Evolutionary conservation across 2,797 vertebrate species (phyloP).

Genomic region (Malurus leucopterus): DNA sequence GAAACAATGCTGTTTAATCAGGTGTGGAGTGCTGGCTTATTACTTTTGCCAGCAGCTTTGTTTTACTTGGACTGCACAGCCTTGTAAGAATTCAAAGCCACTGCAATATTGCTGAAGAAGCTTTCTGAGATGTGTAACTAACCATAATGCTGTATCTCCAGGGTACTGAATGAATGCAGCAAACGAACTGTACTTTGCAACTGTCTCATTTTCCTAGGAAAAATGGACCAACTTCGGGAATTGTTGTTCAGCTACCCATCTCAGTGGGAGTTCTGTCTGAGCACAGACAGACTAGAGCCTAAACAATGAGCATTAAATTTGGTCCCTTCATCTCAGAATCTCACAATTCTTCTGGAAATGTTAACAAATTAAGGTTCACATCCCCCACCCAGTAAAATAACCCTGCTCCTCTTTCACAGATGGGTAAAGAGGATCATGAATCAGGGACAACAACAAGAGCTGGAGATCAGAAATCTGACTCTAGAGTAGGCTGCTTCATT

Average conservation of each 20-base stretch:
- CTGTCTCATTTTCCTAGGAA: slow-evolving; percentile 53
- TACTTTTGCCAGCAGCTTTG: slow-evolving; percentile 64
- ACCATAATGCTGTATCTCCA: slow-evolving; percentile 45
- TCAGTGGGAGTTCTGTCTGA: slow-evolving; percentile 37
- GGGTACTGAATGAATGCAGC: slow-evolving; percentile 12
- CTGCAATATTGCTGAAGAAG: slow-evolving; percentile 36
- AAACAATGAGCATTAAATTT: slow-evolving; percentile 38
- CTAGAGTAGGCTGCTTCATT: not conserved
- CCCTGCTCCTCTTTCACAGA: not conserved
- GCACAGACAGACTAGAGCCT: slow-evolving; percentile 19
- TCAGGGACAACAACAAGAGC: not conserved
- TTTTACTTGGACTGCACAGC: slow-evolving; percentile 59
- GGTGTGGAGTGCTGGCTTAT: slow-evolving; percentile 55
- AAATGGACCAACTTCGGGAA: slow-evolving; percentile 48
- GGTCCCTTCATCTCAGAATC: slow-evolving; percentile 19
- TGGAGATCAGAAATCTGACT: not conserved
- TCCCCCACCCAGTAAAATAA: slow-evolving; percentile 10
- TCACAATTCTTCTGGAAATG: slow-evolving; percentile 50
- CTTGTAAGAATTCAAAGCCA: slow-evolving; percentile 56
- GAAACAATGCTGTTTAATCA: slow-evolving; percentile 66
- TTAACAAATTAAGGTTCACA: slow-evolving; percentile 42
- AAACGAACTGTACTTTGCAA: slow-evolving; percentile 28
- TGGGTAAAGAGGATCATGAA: not conserved
- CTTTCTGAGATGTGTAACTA: slow-evolving; percentile 55
- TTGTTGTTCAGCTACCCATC: slow-evolving; percentile 27